Conservation (phyloP, 1,140 invertebrate species). For the Yoshiicerus persimilis region DNA sequence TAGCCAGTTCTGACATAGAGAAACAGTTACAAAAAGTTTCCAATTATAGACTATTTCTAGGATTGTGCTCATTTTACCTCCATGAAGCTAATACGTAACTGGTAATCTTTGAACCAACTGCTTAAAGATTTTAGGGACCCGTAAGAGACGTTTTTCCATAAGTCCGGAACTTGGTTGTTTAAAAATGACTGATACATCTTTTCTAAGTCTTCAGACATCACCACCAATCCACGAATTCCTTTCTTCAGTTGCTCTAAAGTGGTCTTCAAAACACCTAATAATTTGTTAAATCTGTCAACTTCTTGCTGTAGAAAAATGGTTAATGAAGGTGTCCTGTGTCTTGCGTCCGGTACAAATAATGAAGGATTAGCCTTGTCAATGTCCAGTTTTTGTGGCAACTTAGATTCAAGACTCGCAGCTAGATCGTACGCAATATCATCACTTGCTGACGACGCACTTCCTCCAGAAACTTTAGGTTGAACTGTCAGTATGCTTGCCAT, state of each 20-base stretch:
- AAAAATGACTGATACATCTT: constrained; percentile 73
- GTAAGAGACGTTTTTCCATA: constrained; percentile 81
- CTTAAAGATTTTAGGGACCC: constrained; percentile 80
- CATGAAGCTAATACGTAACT: constrained; percentile 76
- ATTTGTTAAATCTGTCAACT: constrained; percentile 78
- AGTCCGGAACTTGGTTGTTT: constrained; percentile 74
- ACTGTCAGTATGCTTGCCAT: constrained; percentile 72
- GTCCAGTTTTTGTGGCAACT: constrained; percentile 63
- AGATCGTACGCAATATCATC: constrained; percentile 74
- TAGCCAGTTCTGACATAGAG: constrained; percentile 73
- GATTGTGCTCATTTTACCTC: too few species aligned
- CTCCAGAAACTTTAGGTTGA: constrained; percentile 65
- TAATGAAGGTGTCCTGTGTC: constrained; percentile 71
- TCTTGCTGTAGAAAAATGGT: constrained; percentile 83
- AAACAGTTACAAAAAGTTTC: too few species aligned
- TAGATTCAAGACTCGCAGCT: constrained; percentile 63
- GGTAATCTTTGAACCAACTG: constrained; percentile 79
- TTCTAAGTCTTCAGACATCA: constrained; percentile 85
- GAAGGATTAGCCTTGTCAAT: constrained; percentile 60
- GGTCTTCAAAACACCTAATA: constrained; percentile 68
- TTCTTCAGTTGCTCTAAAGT: constrained; percentile 75
- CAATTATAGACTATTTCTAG: too few species aligned
- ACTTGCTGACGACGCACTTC: constrained; percentile 64
- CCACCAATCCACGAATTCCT: constrained; percentile 79
- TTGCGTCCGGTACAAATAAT: constrained; percentile 64